Conservation (phyloP, 1,140 invertebrate species). For the Mycetomoellerius zeteki region DNA sequence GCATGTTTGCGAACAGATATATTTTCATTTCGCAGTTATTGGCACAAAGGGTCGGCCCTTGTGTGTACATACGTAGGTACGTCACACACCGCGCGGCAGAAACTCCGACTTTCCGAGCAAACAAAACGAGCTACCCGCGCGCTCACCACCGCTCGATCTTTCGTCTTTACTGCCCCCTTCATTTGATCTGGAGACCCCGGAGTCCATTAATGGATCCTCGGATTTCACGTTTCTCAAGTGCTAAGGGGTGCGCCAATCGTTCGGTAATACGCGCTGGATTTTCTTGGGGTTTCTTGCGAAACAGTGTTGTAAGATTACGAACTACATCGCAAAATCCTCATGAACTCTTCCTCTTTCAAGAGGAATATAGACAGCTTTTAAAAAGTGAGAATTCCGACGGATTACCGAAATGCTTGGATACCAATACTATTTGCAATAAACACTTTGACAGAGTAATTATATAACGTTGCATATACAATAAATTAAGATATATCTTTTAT, state of each 20-base stretch:
- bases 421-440: not conserved
- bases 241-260: slow-evolving; percentile 50
- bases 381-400: not conserved
- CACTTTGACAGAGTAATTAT: not conserved
- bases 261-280: slow-evolving; percentile 23
- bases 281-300: slow-evolving; percentile 32
- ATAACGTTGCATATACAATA: not conserved
- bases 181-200: slow-evolving; percentile 76
- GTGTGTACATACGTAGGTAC: slow-evolving; percentile 79
- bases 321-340: not conserved
- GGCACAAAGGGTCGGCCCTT: slow-evolving; percentile 78
- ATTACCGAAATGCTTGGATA: not conserved
- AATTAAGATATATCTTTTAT: not conserved
- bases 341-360: not conserved
- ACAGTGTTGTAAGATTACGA: not conserved
- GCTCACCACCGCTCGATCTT: slow-evolving; percentile 58
- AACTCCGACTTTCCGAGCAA: slow-evolving; percentile 80
- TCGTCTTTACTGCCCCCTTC: slow-evolving; percentile 74
- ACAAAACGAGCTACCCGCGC: slow-evolving; percentile 71
- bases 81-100: slow-evolving; percentile 72
- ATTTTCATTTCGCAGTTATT: slow-evolving; percentile 87
- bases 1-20: slow-evolving; percentile 86
- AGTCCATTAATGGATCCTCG: slow-evolving; percentile 86
- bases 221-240: slow-evolving; percentile 81
- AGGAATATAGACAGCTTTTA: not conserved